A percentile compares a stretch with the other conserved stretches of the same genome.
Evolutionary conservation across 2,797 vertebrate genomes (phyloP).

Genomic region (Alauda arvensis): DNA sequence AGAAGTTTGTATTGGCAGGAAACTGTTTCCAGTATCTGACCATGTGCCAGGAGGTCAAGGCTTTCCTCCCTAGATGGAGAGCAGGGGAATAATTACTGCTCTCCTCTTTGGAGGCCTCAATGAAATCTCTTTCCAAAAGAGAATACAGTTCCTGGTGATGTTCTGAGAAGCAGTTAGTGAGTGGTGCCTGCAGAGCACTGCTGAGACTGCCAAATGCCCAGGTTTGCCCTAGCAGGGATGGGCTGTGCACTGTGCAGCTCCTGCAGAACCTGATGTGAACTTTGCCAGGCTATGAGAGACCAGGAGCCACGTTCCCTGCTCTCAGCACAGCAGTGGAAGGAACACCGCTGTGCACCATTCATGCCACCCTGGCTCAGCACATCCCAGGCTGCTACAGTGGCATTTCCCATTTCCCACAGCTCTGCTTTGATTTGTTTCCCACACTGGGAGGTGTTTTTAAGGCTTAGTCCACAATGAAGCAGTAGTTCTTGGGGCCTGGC

Average conservation of each 20-base stretch:
- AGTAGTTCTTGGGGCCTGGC: not conserved
- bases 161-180: not conserved
- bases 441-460: not conserved
- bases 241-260: not conserved
- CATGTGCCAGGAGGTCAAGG: constrained; percentile 21
- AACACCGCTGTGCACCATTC: not conserved
- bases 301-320: not conserved
- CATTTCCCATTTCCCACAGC: not conserved
- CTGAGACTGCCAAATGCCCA: not conserved
- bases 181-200: not conserved
- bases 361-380: not conserved
- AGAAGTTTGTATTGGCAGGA: constrained; percentile 26
- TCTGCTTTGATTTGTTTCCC: not conserved
- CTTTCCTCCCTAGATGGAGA: constrained; percentile 2
- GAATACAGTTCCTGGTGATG: not conserved
- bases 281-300: not conserved
- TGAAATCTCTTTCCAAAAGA: not conserved
- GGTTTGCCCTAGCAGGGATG: not conserved
- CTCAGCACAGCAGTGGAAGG: not conserved
- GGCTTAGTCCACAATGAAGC: not conserved
- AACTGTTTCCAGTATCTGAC: not conserved
- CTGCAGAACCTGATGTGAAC: not conserved
- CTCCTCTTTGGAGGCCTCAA: not conserved
- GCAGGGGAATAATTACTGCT: not conserved
- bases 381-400: not conserved